Evolutionary conservation across 2,797 vertebrate species (phyloP).

Genomic region (Myotis findleyi): DNA sequence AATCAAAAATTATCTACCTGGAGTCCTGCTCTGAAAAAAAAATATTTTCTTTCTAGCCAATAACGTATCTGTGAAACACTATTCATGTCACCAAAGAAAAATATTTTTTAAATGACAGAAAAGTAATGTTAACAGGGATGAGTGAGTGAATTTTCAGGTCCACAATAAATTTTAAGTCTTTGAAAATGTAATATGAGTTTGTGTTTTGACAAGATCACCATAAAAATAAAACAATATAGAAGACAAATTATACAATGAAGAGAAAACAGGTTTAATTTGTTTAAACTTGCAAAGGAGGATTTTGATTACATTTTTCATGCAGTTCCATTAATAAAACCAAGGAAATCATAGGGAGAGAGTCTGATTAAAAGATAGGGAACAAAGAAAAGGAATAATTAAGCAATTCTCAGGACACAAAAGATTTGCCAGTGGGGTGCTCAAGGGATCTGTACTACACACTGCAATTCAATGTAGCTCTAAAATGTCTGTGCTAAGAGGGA

Average conservation of each 20-base stretch:
- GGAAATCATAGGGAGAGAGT: slow-evolving; percentile 48
- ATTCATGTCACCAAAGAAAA: slow-evolving; percentile 18
- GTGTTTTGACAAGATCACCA: neutral
- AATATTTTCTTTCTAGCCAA: neutral
- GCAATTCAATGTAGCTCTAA: slow-evolving; percentile 46
- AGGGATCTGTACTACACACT: neutral
- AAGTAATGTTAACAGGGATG: neutral
- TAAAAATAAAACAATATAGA: neutral
- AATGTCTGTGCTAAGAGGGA: neutral
- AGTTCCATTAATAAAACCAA: slow-evolving; percentile 59
- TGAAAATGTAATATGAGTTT: neutral
- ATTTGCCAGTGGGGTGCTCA: slow-evolving; percentile 11
- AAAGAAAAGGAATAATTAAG: slow-evolving; percentile 73
- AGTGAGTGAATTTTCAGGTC: neutral
- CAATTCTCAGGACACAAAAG: slow-evolving; percentile 69
- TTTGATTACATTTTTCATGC: slow-evolving; percentile 66
- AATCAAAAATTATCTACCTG: neutral
- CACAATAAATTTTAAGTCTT: neutral
- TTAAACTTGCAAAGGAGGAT: slow-evolving; percentile 28
- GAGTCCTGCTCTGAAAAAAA: neutral
- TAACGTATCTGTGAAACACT: neutral
- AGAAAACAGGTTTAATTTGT: slow-evolving; percentile 51
- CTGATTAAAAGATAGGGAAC: slow-evolving; percentile 72
- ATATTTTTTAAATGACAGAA: slow-evolving; percentile 2
- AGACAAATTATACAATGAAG: neutral